A percentile compares a stretch with the other conserved stretches of the same genome.
Conservation (phyloP, 2,113 vertebrate species). For the Blennius ocellaris region DNA sequence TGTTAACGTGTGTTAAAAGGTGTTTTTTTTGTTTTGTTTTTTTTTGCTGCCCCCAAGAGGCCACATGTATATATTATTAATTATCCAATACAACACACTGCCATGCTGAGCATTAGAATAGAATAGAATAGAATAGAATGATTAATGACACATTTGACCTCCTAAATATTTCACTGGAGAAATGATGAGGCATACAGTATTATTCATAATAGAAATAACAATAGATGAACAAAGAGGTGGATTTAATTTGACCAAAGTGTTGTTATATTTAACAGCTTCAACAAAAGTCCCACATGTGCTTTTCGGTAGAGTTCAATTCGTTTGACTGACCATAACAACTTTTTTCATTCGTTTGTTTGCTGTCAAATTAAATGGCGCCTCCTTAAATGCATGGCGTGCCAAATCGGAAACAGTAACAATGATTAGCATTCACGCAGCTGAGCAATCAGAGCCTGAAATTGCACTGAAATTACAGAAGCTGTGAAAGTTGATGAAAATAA, state of each 20-base stretch:
- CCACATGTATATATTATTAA: no score
- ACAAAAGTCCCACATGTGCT: neutral
- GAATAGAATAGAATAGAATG: no score
- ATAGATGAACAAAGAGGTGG: neutral
- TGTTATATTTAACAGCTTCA: constrained; percentile 14
- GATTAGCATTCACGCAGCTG: constrained; percentile 79
- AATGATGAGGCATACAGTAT: no score
- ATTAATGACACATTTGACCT: no score
- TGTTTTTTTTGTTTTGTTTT: neutral
- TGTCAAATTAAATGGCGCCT: constrained; percentile 57
- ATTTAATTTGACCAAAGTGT: constrained; percentile 2
- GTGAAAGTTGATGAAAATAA: constrained; percentile 71
- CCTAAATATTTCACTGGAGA: no score
- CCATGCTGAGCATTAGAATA: no score
- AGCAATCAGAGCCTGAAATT: constrained; percentile 83
- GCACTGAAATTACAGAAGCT: constrained; percentile 79
- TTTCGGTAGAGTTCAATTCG: constrained; percentile 12
- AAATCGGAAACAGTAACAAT: constrained; percentile 63
- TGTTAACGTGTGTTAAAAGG: neutral
- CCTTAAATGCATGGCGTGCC: constrained; percentile 51
- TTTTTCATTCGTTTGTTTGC: constrained; percentile 50
- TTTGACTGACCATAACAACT: constrained; percentile 47
- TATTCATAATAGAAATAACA: constrained; percentile 1
- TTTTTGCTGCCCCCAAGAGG: constrained; percentile 17
- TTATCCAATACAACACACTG: no score